Evolutionary conservation across 2,113 vertebrate species (phyloP).

Genomic region (Aegotheles bennettii): DNA sequence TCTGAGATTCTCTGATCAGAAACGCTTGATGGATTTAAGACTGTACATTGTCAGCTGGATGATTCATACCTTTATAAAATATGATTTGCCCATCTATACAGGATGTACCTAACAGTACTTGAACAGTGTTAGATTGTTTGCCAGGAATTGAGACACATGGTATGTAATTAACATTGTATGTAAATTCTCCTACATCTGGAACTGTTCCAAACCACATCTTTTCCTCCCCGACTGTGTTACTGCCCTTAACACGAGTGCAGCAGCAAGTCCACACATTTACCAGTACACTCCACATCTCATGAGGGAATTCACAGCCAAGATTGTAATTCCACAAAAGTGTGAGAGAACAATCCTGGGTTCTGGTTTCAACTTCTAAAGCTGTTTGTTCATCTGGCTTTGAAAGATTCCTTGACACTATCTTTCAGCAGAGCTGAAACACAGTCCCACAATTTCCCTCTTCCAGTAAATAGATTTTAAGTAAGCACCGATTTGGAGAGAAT

Average conservation of each 20-base stretch:
- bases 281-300: background rate
- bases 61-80: background rate
- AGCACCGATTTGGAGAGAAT: background rate
- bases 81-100: background rate
- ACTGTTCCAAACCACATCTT: background rate
- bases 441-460: background rate
- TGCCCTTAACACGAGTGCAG: background rate
- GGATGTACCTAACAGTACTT: background rate
- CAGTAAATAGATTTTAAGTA: background rate
- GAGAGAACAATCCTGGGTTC: background rate
- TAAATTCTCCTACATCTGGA: background rate
- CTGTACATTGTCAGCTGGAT: background rate
- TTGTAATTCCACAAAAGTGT: background rate
- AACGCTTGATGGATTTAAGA: background rate
- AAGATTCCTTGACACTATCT: background rate
- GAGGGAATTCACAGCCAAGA: background rate
- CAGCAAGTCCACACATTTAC: background rate
- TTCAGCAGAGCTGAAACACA: background rate
- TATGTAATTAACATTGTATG: background rate
- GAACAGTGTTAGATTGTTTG: background rate
- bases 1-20: background rate
- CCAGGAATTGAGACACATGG: accelerated
- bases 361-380: background rate
- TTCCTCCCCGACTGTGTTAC: background rate
- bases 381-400: background rate